Conservation (phyloP, 2,113 vertebrate genomes). For the Tapirus terrestris region DNA sequence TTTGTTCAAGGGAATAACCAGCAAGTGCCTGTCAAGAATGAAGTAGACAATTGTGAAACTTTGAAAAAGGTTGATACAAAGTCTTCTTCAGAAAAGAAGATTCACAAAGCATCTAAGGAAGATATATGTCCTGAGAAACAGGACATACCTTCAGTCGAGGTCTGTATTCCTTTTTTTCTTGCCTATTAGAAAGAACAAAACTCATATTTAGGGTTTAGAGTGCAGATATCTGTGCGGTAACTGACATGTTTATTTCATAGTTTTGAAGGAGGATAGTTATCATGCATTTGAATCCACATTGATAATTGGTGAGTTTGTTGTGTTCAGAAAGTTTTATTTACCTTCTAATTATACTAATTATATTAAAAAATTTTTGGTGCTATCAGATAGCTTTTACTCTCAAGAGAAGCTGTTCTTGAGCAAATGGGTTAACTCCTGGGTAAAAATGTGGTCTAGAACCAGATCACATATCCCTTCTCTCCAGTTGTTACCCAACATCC, state of each 20-base stretch:
- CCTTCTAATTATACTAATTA: neutral
- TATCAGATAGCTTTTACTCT: neutral
- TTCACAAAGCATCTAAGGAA: constrained; percentile 83
- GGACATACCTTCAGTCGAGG: constrained; percentile 82
- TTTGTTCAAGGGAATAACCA: constrained; percentile 85
- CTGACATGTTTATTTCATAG: neutral
- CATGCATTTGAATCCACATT: neutral
- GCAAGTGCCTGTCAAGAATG: constrained; percentile 86
- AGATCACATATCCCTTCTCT: neutral
- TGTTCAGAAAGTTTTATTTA: constrained; percentile 2
- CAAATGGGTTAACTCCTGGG: neutral
- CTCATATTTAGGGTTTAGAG: neutral
- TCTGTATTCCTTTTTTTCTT: constrained; percentile 70
- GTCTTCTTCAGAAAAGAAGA: constrained; percentile 84
- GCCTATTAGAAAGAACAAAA: neutral
- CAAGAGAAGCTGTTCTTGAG: neutral
- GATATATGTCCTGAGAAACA: constrained; percentile 83
- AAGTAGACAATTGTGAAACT: constrained; percentile 84
- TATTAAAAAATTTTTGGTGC: neutral
- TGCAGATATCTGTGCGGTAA: neutral
- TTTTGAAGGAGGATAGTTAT: neutral
- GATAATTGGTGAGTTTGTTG: neutral
- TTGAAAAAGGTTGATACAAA: constrained; percentile 84
- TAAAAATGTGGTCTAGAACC: neutral
- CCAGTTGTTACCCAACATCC: neutral